phyloP scores from a whole-genome alignment of 1,140 invertebrate species.

The Gryon sp. region DNA sequence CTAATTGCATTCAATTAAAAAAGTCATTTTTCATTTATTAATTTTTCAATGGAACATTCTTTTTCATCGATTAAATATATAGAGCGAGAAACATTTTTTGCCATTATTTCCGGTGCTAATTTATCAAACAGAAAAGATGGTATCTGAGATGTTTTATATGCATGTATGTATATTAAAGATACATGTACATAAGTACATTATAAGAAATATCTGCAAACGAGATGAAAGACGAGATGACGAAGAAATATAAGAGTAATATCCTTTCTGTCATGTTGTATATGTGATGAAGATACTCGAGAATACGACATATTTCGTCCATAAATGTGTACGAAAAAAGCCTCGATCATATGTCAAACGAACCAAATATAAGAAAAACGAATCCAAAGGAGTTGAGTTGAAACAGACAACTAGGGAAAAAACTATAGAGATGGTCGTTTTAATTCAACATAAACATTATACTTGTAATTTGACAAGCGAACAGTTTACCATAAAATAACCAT shows the following conservation, averaged over 20 bases:
- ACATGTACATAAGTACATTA: slow-evolving; percentile 47
- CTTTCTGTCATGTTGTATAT: slow-evolving; percentile 22
- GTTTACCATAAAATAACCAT: too few species aligned
- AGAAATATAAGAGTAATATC: slow-evolving; percentile 44
- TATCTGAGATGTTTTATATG: too few species aligned
- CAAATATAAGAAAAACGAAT: slow-evolving; percentile 74
- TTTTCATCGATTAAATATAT: slow-evolving; percentile 73
- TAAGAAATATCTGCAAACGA: slow-evolving; percentile 69
- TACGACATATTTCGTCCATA: slow-evolving; percentile 36
- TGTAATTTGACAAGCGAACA: neutral
- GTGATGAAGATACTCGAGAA: slow-evolving; percentile 23
- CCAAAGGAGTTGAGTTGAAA: slow-evolving; percentile 66
- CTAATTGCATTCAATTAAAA: too few species aligned
- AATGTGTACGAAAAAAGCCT: slow-evolving; percentile 55
- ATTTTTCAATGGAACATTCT: too few species aligned
- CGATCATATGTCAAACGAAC: slow-evolving; percentile 78
- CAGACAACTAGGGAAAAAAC: slow-evolving; percentile 60
- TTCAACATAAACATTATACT: slow-evolving; percentile 7
- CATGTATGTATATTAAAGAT: too few species aligned
- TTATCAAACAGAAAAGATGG: slow-evolving; percentile 78
- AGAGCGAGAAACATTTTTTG: slow-evolving; percentile 75
- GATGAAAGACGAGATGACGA: slow-evolving; percentile 37
- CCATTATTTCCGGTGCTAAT: slow-evolving; percentile 77
- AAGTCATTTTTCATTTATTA: slow-evolving; percentile 2
- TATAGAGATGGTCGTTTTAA: slow-evolving; percentile 41